Conservation (phyloP, 2,797 vertebrate species). For the Catostomus latipinnis region DNA sequence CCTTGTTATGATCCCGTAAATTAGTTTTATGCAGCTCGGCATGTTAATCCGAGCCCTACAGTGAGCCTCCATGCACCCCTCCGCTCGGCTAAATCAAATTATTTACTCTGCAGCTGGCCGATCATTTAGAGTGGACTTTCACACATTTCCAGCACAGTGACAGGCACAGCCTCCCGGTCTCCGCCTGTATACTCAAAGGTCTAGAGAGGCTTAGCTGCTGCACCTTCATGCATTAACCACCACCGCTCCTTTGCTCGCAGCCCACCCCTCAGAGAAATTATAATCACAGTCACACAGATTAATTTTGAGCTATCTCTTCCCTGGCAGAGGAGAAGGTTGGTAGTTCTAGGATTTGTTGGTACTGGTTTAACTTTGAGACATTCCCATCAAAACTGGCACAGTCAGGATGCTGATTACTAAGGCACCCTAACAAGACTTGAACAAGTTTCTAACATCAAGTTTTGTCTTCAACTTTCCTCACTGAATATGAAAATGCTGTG, state of each 20-base stretch:
- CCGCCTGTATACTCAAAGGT: constrained; percentile 23
- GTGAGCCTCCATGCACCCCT: constrained; percentile 17
- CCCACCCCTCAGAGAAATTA: neutral
- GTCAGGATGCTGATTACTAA: no score
- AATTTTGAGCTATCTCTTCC: neutral
- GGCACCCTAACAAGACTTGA: no score
- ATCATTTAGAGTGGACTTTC: constrained; percentile 35
- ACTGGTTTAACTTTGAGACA: neutral
- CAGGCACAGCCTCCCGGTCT: neutral
- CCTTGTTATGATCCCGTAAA: constrained; percentile 39
- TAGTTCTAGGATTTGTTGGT: neutral
- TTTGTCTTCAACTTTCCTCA: no score
- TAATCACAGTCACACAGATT: constrained; percentile 8
- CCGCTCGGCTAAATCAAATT: constrained; percentile 17
- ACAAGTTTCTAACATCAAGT: no score
- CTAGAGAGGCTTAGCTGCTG: constrained; percentile 21
- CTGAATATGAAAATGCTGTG: no score
- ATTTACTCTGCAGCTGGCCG: constrained; percentile 2
- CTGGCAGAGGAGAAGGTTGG: neutral
- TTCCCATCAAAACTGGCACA: no score
- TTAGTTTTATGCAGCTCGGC: constrained; percentile 43
- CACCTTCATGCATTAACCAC: constrained; percentile 12
- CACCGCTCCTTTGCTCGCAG: neutral
- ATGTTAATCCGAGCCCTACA: constrained; percentile 25
- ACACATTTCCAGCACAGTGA: neutral